Percentiles rank a stretch among this genome's conserved stretches.
Conservation (phyloP, 2,113 vertebrate genomes). For the Potamarius usumacintae region DNA sequence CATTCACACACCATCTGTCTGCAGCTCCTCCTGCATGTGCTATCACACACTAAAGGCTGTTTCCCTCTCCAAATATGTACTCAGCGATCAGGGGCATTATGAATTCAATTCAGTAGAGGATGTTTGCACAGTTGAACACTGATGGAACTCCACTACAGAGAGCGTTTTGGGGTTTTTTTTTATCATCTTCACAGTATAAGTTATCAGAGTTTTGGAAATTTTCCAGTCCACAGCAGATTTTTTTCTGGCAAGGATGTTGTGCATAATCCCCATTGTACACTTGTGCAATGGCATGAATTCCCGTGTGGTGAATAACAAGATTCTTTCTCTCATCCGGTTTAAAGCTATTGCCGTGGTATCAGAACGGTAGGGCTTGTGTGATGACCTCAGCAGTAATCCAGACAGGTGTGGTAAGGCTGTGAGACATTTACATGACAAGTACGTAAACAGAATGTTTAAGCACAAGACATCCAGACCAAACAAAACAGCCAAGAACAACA, state of each 20-base stretch:
- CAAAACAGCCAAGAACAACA: slow-evolving; percentile 13
- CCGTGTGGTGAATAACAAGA: slow-evolving; percentile 6
- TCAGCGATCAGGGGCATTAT: slow-evolving; percentile 53
- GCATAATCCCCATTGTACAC: slow-evolving; percentile 15
- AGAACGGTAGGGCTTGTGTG: background rate
- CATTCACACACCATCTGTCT: slow-evolving; percentile 55
- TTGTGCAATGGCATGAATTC: slow-evolving; percentile 19
- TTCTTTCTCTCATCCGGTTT: background rate
- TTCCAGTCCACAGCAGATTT: slow-evolving; percentile 27
- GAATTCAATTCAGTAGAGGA: slow-evolving; percentile 53
- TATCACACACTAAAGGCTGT: slow-evolving; percentile 54
- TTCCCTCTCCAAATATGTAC: slow-evolving; percentile 56
- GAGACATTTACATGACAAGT: slow-evolving; percentile 14
- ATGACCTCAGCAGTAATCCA: slow-evolving; percentile 21
- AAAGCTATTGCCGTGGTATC: background rate
- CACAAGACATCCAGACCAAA: background rate
- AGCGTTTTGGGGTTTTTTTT: background rate
- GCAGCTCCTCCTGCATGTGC: slow-evolving; percentile 44
- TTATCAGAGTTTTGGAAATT: slow-evolving; percentile 45
- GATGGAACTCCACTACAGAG: slow-evolving; percentile 39
- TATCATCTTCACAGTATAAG: slow-evolving; percentile 17
- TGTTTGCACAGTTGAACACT: slow-evolving; percentile 48
- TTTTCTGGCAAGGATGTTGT: slow-evolving; percentile 8
- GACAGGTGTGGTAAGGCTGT: slow-evolving; percentile 27
- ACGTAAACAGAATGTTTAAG: background rate